Evolutionary conservation across 2,888 invertebrate genomes (phyloP).

Genomic region (Mystacides longicornis): DNA sequence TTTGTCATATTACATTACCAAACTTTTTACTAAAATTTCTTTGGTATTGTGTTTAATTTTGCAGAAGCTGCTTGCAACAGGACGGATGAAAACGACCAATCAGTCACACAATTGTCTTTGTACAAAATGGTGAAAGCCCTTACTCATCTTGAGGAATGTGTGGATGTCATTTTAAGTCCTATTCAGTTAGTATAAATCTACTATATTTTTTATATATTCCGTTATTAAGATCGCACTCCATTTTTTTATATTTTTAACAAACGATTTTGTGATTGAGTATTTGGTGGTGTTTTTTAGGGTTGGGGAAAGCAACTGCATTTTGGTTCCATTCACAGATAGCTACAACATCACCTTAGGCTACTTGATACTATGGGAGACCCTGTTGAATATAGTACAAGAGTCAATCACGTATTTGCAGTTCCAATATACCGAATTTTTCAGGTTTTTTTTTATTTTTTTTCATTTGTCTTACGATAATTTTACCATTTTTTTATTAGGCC

Average conservation of each 20-base stretch:
- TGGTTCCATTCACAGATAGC: conserved; percentile 51
- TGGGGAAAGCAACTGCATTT: conserved; percentile 51
- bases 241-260: too few species aligned
- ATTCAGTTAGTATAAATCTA: conserved; percentile 39
- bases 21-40: neutral
- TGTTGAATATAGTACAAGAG: conserved; percentile 56
- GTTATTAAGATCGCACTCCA: too few species aligned
- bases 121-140: conserved; percentile 29
- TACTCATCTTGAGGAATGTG: conserved; percentile 38
- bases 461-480: too few species aligned
- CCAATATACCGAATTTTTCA: conserved; percentile 56
- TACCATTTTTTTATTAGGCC: too few species aligned
- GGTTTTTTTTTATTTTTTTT: conserved; percentile 34
- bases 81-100: conserved; percentile 15
- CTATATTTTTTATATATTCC: too few species aligned
- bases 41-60: conserved; percentile 2
- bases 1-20: neutral
- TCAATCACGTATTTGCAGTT: conserved; percentile 64
- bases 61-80: conserved; percentile 8
- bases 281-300: conserved; percentile 43
- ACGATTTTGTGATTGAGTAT: too few species aligned
- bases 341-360: conserved; percentile 58
- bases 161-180: conserved; percentile 46
- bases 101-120: conserved; percentile 25
- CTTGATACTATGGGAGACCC: conserved; percentile 63